Conservation (phyloP, 1,140 invertebrate genomes). For the Chionoecetes opilio region DNA sequence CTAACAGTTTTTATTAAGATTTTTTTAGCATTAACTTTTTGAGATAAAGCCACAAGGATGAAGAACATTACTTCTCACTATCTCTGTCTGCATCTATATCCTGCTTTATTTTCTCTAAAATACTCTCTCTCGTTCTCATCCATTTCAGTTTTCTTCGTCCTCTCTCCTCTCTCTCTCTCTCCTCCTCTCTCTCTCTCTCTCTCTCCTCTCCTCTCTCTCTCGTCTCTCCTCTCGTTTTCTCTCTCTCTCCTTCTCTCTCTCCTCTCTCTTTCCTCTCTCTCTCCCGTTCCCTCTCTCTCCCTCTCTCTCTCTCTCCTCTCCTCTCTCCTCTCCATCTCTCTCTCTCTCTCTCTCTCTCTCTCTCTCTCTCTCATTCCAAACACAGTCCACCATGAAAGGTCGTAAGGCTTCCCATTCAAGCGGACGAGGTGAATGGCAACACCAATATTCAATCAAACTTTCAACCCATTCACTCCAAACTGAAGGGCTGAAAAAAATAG, state of each 20-base stretch:
- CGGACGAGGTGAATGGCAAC: neutral
- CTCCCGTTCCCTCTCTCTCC: constrained; percentile 37
- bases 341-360: constrained; percentile 36
- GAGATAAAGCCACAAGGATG: too few relatives aligned
- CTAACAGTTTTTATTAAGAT: too few relatives aligned
- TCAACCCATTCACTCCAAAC: neutral
- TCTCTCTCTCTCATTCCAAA: neutral
- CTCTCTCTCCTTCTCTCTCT: constrained; percentile 12
- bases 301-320: constrained; percentile 35
- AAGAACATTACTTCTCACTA: too few relatives aligned
- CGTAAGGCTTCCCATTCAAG: neutral
- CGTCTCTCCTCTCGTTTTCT: neutral
- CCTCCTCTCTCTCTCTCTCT: too few relatives aligned
- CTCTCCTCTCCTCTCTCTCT: too few relatives aligned
- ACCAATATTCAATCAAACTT: constrained; percentile 22
- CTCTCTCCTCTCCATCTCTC: neutral
- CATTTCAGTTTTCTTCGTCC: neutral
- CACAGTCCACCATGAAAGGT: neutral
- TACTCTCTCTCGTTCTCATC: too few relatives aligned
- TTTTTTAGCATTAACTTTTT: too few relatives aligned
- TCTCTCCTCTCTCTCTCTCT: neutral
- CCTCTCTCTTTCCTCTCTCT: constrained; percentile 15
- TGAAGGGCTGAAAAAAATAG: neutral
- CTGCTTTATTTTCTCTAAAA: too few relatives aligned
- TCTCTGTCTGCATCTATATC: too few relatives aligned